Evolutionary conservation across 2,113 vertebrate genomes (phyloP), one percentile per base, ranked within the genome.

Genomic region (Nycticorax nycticorax): DNA sequence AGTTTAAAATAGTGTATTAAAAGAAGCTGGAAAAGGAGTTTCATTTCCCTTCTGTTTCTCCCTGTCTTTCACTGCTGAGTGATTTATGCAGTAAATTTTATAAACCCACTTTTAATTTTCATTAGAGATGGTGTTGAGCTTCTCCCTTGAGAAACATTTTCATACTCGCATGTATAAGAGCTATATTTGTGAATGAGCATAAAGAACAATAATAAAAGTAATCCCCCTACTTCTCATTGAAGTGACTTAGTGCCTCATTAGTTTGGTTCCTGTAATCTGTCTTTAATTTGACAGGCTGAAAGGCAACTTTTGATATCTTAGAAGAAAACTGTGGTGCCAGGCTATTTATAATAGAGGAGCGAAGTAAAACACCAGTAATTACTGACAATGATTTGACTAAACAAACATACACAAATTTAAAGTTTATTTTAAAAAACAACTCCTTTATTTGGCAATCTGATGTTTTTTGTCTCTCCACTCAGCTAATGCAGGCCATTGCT

Each of bases 221-320:
- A 77, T 84, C 23, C 26, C 15, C 5, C 21, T 90, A 24, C 39
- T 94, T 91, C 73, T 96, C 62, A 83, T 83, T 88, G 35, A 91
- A 64, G 41, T 86, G 12, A n/a, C 69, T 77, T 82, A 57, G 23
- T 64, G 33, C 37, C 55, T 87, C 56, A 35, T 80, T 92, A 83
- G 39, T 93, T 95, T 92, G 78, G 28, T 39, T 94, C 26, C n/a
- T 78, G 27, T 95, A 68, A 82, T 97, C 45, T 62, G 17, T 64
- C 53, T 92, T 88, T 69, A 83, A 89, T 92, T 87, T 90, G 50
- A 86, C n/a, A 47, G 21, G 19, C 60, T 94, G 57, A 96, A 76
- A 71, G 50, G 43, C 48, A 88, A 26, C 12, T 88, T 93, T 23
- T 68, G 50, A 5, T 85, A 69, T 24, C 13, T 64, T 75, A 53